phyloP scores from a whole-genome alignment of 1,140 invertebrate species.

The Drosophila pandora region DNA sequence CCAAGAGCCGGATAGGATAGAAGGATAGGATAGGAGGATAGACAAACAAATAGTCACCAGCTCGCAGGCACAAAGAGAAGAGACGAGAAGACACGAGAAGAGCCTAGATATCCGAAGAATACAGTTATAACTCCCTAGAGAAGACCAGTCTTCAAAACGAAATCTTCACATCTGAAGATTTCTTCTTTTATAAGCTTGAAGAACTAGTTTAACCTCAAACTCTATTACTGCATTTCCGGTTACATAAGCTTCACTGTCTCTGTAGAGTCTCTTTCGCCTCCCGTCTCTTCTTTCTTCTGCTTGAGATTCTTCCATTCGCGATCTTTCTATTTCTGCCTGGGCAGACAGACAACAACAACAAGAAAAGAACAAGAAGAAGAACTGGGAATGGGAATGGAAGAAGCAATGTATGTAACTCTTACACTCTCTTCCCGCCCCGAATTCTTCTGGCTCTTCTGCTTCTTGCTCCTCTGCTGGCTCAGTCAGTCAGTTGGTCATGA shows the following conservation, averaged over 20 bases:
- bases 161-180: not conserved
- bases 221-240: not conserved
- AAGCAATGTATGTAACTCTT: not conserved
- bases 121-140: constrained; percentile 9
- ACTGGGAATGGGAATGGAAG: not conserved
- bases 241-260: constrained; percentile 1
- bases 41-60: constrained; percentile 33
- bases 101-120: not conserved
- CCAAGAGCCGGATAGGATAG: constrained; percentile 43
- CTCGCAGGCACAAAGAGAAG: constrained; percentile 19
- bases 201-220: not conserved
- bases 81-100: not conserved
- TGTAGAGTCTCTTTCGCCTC: not conserved
- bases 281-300: not conserved
- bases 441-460: constrained; percentile 23
- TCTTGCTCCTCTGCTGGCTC: constrained; percentile 37
- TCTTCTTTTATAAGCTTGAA: not conserved
- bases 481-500: constrained; percentile 83
- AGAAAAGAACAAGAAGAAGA: no score
- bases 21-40: constrained; percentile 6
- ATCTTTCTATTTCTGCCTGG: constrained; percentile 44
- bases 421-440: not conserved
- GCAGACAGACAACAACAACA: not conserved
- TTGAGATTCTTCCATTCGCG: constrained; percentile 20
- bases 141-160: not conserved